Conservation (phyloP, 2,113 vertebrate species). For the Ciconia maguari region DNA sequence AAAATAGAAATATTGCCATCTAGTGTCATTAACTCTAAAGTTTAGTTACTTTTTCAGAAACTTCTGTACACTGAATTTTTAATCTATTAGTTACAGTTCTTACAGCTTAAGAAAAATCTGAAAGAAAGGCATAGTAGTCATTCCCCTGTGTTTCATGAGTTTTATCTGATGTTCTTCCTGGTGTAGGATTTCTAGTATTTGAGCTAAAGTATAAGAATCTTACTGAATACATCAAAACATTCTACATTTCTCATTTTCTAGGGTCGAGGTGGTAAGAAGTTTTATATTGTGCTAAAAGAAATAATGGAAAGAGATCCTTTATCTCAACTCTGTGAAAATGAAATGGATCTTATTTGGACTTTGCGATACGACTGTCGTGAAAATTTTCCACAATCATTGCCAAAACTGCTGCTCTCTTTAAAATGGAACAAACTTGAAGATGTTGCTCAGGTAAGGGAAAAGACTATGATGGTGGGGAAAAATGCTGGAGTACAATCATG, state of each 20-base stretch:
- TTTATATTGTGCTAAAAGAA: conserved; percentile 94
- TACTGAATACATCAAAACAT: not conserved
- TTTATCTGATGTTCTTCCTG: not conserved
- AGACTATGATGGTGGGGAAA: rapidly evolving
- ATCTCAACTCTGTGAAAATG: conserved; percentile 97
- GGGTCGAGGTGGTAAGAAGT: conserved; percentile 96
- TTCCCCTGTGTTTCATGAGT: not conserved
- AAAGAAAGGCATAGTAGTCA: not conserved
- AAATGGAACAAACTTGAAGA: conserved; percentile 99
- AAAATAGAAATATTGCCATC: conserved; percentile 69
- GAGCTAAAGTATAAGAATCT: not conserved
- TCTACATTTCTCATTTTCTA: conserved; percentile 49
- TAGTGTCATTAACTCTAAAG: conserved; percentile 48
- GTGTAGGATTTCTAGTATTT: not conserved
- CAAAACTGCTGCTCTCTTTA: conserved; percentile 93
- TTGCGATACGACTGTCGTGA: conserved; percentile 91
- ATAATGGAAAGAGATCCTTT: conserved; percentile 98
- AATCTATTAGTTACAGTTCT: not conserved
- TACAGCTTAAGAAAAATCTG: not conserved
- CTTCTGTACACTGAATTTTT: not conserved
- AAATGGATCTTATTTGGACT: conserved; percentile 98
- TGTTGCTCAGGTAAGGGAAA: conserved; percentile 89
- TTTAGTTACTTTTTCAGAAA: not conserved
- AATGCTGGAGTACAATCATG: not conserved
- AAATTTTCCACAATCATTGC: conserved; percentile 93